phyloP scores from a whole-genome alignment of 2,888 invertebrate species.

The Elmis aenea region DNA sequence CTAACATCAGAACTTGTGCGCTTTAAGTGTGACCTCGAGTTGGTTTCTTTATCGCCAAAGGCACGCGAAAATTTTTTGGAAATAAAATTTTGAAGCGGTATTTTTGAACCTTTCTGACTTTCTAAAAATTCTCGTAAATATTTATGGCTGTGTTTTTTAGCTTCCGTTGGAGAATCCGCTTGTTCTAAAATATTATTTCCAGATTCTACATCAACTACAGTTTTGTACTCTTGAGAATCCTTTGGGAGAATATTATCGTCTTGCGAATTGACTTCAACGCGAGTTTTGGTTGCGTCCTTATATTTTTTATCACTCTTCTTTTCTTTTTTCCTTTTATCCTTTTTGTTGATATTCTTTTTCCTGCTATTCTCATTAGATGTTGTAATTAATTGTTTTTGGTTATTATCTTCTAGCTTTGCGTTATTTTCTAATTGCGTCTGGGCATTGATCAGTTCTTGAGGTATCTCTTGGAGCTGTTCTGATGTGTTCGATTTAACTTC shows the following conservation, averaged over 20 bases:
- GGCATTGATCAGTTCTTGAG: no score
- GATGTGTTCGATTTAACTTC: slow-evolving; percentile 2
- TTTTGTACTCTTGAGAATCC: slow-evolving; percentile 39
- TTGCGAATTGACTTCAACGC: not conserved
- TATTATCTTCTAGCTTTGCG: not conserved
- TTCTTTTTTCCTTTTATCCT: not conserved
- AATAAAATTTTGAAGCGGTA: slow-evolving; percentile 44
- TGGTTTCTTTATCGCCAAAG: slow-evolving; percentile 47
- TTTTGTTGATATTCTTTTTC: no score
- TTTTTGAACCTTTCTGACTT: slow-evolving; percentile 43
- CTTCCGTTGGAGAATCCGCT: slow-evolving; percentile 29
- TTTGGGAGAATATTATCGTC: no score
- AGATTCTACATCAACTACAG: slow-evolving; percentile 36
- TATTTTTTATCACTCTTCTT: not conserved
- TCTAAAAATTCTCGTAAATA: slow-evolving; percentile 44
- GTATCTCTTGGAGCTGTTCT: no score
- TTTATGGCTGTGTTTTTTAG: slow-evolving; percentile 43
- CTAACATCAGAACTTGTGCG: no score
- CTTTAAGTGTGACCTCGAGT: slow-evolving; percentile 27
- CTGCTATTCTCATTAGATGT: no score
- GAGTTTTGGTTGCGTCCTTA: not conserved
- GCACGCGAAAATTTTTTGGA: slow-evolving; percentile 43
- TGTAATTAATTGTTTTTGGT: no score
- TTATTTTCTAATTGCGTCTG: no score
- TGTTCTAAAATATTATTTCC: slow-evolving; percentile 14